Percentiles rank a stretch among this genome's conserved stretches.
These are phyloP conservation scores for Allobates femoralis DNA, from an alignment of 2,797 vertebrate species.

Conservation along the genomic window DNA sequence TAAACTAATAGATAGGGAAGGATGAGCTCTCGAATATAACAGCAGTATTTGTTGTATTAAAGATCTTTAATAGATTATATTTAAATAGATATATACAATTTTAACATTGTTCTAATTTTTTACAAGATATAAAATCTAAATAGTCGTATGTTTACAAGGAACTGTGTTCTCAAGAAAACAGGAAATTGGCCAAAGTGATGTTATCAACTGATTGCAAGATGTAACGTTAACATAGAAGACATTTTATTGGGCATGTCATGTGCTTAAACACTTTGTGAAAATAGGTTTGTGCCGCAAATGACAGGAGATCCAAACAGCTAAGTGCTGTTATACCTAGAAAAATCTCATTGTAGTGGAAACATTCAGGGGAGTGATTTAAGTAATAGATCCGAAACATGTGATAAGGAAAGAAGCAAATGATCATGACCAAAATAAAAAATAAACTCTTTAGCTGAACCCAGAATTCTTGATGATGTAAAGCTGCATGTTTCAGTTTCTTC, in stretches of 20 bases:
- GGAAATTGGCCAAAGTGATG: neutral
- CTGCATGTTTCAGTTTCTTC: slow-evolving; percentile 70
- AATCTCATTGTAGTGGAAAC: slow-evolving; percentile 82
- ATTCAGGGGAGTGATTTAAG: slow-evolving; percentile 24
- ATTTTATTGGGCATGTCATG: slow-evolving; percentile 67
- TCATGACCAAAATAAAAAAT: slow-evolving; percentile 85
- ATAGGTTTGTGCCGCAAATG: slow-evolving; percentile 77
- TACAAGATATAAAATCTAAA: too few relatives aligned
- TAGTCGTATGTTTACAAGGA: neutral
- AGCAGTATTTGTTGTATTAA: too few relatives aligned
- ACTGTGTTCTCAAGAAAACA: neutral
- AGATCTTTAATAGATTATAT: too few relatives aligned
- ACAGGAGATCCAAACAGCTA: slow-evolving; percentile 88
- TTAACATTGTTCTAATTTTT: too few relatives aligned
- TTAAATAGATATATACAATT: too few relatives aligned
- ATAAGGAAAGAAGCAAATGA: slow-evolving; percentile 87
- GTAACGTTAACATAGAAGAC: slow-evolving; percentile 49
- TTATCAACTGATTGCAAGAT: neutral
- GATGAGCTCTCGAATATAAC: too few relatives aligned
- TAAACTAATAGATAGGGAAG: too few relatives aligned
- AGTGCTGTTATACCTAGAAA: slow-evolving; percentile 86
- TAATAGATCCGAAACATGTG: slow-evolving; percentile 86
- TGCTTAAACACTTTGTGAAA: slow-evolving; percentile 42
- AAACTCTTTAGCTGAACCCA: slow-evolving; percentile 88
- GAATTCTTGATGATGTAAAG: slow-evolving; percentile 85